Base-by-base conservation (phyloP, 2,888 invertebrate genomes). In the Punctoribates punctum region DNA sequence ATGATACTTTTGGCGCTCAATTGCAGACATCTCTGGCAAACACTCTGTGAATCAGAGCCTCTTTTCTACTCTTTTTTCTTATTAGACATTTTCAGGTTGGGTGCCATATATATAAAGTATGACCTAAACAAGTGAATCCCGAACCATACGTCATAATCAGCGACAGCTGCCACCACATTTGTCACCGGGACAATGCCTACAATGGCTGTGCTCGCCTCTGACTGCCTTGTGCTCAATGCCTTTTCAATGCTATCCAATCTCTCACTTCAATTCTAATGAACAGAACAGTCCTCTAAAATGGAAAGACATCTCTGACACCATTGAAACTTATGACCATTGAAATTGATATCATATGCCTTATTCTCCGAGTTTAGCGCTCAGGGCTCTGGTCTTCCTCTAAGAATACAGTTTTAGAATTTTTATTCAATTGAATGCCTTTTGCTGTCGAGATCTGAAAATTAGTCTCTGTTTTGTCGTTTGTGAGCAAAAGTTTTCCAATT, bases 91-190 rank as follows among this genome's bases (percentile, higher is more conserved):
- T 34, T 65, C 34, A 29, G 34, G 65, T 29, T 65, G 34, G 65
- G 34, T 38, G 65, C 65, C 65, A 65, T 34, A 65, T 27, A 62
- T 60, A 60, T 17, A 60, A 60, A 60, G 23, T 60, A n/a, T 20
- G 65, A 65, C 65, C 15, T 65, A 65, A 65, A 34, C 65, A 34
- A 65, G 65, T 65, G 65, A 65, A 65, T 65, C 65, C 27, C n/a
- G 15, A 34, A 29, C 65, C n/a, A 65, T 65, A 65, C 65, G 65
- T 65, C 65, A 65, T 65, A 65, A 65, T 65, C 65, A 65, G n/a
- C 15, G 34, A 38, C 65, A 65, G 29, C 65, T 65, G 65, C 20
- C 65, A 65, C 65, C 34, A 65, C 65, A 65, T 65, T 65, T 65
- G 65, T 65, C 65, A 65, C 29, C 65, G 34, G 65, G 65, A 65